These are phyloP conservation scores for Corapipo altera DNA, from an alignment of 2,113 vertebrate species.

Conservation along the genomic window DNA sequence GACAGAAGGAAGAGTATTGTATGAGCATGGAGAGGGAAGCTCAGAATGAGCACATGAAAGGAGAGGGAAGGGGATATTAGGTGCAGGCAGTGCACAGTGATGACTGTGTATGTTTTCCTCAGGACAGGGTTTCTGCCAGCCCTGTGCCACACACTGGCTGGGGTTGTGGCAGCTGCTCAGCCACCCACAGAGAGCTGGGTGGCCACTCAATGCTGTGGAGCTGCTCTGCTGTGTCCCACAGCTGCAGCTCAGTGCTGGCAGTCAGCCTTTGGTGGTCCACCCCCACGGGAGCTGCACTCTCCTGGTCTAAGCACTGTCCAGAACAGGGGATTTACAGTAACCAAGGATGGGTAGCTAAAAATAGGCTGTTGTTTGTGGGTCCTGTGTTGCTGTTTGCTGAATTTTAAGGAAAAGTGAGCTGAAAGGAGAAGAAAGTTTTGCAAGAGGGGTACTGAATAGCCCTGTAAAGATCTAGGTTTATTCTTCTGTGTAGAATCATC, in stretches of 20 bases:
- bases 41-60: neutral
- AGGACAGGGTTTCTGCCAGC: neutral
- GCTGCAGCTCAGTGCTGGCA: neutral
- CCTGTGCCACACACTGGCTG: neutral
- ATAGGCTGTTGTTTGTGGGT: neutral
- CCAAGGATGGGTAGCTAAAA: neutral
- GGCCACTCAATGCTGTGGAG: neutral
- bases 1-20: neutral
- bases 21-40: neutral
- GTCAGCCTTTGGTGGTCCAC: neutral
- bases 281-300: accelerated
- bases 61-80: neutral
- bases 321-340: neutral
- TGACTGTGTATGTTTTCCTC: neutral
- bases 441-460: neutral
- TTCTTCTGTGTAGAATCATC: neutral
- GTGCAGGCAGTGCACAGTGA: neutral
- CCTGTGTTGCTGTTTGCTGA: neutral
- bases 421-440: neutral
- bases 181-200: neutral
- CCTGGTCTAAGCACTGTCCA: neutral
- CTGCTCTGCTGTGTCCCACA: neutral
- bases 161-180: neutral
- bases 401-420: neutral
- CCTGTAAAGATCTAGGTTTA: neutral